phyloP scores from a whole-genome alignment of 2,113 vertebrate genomes.

The Archocentrus centrarchus region DNA sequence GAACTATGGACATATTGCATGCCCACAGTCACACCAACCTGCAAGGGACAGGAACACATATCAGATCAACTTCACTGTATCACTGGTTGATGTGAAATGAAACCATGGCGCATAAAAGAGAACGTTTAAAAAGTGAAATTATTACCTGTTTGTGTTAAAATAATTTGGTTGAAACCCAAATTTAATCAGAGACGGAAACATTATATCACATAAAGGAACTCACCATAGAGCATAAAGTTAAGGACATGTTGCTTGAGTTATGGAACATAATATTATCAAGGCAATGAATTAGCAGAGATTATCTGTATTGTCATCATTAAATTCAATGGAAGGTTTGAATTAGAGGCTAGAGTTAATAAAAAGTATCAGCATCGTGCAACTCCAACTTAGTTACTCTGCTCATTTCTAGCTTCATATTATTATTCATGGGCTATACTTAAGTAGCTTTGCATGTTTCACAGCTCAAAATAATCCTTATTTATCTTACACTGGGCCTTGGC shows the following conservation, averaged over 20 bases:
- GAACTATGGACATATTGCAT: constrained; percentile 92
- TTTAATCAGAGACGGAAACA: not conserved
- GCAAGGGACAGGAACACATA: not conserved
- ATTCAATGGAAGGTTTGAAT: not conserved
- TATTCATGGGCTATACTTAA: not conserved
- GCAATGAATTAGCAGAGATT: not conserved
- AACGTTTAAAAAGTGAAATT: not conserved
- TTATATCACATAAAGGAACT: not conserved
- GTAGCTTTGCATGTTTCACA: not conserved
- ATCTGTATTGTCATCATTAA: not conserved
- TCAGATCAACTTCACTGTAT: not conserved
- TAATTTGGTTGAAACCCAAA: not conserved
- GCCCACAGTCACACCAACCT: constrained; percentile 87
- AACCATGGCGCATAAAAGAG: not conserved
- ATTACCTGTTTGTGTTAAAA: not conserved
- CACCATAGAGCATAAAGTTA: rapidly evolving
- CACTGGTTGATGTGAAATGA: not conserved
- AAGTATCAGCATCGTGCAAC: not conserved
- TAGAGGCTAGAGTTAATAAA: not conserved
- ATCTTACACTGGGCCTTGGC: not conserved
- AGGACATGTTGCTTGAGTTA: rapidly evolving
- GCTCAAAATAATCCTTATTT: not conserved
- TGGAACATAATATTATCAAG: not conserved
- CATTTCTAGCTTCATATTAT: not conserved
- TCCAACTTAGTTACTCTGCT: not conserved